phyloP scores from a whole-genome alignment of 2,888 invertebrate species.

The Carterocephalus palaemon region DNA sequence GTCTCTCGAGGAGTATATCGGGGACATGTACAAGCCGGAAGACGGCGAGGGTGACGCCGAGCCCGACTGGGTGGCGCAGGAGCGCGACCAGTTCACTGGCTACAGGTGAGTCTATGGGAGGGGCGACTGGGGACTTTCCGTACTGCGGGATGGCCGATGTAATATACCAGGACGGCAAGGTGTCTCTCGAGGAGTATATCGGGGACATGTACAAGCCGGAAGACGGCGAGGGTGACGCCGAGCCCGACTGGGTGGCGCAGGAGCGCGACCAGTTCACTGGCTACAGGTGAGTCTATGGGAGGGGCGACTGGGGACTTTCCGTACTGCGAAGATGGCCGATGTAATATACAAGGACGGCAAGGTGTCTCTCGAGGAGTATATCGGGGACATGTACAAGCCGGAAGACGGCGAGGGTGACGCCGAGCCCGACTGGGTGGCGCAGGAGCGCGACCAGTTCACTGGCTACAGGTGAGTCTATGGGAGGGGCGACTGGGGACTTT shows the following conservation, averaged over 20 bases:
- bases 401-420: slow-evolving; percentile 82
- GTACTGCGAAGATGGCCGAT: too few species aligned
- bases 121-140: too few species aligned
- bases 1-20: slow-evolving; percentile 95
- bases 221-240: slow-evolving; percentile 82
- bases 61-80: slow-evolving; percentile 97
- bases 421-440: slow-evolving; percentile 97
- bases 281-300: slow-evolving; percentile 81
- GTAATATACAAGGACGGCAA: slow-evolving; percentile 84
- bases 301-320: too few species aligned
- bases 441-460: slow-evolving; percentile 94
- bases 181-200: slow-evolving; percentile 96
- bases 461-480: slow-evolving; percentile 82
- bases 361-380: slow-evolving; percentile 95
- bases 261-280: slow-evolving; percentile 94
- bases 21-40: slow-evolving; percentile 93
- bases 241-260: slow-evolving; percentile 97
- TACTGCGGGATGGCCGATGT: too few species aligned
- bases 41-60: slow-evolving; percentile 84
- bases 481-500: too few species aligned
- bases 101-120: slow-evolving; percentile 82
- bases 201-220: slow-evolving; percentile 94
- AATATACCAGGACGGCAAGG: slow-evolving; percentile 85
- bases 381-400: slow-evolving; percentile 95
- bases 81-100: slow-evolving; percentile 92